Base-by-base conservation (phyloP, 1,140 invertebrate genomes). In the Pogonomyrmex californicus region DNA sequence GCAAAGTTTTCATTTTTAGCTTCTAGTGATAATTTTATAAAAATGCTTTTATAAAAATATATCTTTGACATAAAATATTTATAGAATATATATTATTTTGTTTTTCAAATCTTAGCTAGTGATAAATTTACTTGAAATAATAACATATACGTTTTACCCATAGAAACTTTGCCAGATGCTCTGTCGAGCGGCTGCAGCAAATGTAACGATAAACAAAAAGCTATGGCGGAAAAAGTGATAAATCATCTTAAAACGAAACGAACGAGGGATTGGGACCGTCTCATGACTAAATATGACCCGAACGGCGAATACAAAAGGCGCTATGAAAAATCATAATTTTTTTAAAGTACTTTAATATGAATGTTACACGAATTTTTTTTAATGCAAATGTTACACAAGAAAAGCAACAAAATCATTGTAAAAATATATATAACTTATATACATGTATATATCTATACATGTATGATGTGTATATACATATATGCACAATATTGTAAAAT, bases 101-200 rank as follows among this genome's bases (percentile, higher is more conserved):
- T 23, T 23, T 23, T 73, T 73, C 14, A 56, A 73, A 9, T 58
- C 30, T 1, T 12, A 58, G 10, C 5, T 41, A 30, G 23, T 23
- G 23, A 23, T 33, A 17, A 63, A 41, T n/a, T 41, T 54, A 14
- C 17, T 3, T 7, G 30, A 79, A 92, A 85, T 70, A 66, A 66
- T 63, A 63, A 77, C 44, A 71, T 76, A 65, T 76, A 73, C 82
- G 6, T 68, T 85, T 41, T 75, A 4, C 76, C 92, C 90, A 38
- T 82, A 96, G 95, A 94, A 89, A 94, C 92, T 14, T 86, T 96
- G 17, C 95, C 95, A 0, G 95, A 95, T 56, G 94, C 94, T 54
- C 85, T 96, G 73, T 75, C 87, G 33, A 94, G 91, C 5, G 92
- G 85, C 4, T 96, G 95, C 75, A 90, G 68, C 17, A 95, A 95